A percentile compares a stretch with the other conserved stretches of the same genome.
phyloP scores from a whole-genome alignment of 2,888 invertebrate genomes.

The Epistrophe grossulariae region DNA sequence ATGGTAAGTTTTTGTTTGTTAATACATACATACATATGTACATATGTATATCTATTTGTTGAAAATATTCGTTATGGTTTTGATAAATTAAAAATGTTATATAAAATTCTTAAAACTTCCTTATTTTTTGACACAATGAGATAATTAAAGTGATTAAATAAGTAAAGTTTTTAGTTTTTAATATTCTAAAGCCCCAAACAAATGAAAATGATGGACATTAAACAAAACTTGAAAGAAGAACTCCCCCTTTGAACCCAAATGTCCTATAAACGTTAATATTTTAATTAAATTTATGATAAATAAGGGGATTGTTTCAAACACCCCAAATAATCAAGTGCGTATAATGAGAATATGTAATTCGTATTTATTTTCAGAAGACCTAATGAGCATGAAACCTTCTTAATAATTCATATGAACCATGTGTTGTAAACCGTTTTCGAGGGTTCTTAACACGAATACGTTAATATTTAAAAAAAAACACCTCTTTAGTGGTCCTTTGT shows the following conservation, averaged over 20 bases:
- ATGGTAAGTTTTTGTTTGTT: conserved; percentile 60
- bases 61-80: conserved; percentile 61
- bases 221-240: neutral
- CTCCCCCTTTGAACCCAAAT: neutral
- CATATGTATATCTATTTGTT: neutral
- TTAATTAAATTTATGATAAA: conserved; percentile 9
- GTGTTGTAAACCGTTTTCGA: conserved; percentile 54
- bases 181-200: neutral
- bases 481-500: neutral
- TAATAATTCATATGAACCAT: conserved; percentile 64
- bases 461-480: conserved; percentile 18
- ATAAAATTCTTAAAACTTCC: too few relatives aligned
- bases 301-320: conserved; percentile 24
- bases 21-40: neutral
- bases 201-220: too few relatives aligned
- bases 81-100: conserved; percentile 32
- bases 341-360: conserved; percentile 21
- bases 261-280: conserved; percentile 14
- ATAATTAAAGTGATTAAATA: too few relatives aligned
- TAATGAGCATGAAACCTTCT: conserved; percentile 53
- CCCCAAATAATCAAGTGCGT: conserved; percentile 35
- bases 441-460: conserved; percentile 13
- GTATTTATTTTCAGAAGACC: conserved; percentile 57
- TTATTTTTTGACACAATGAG: too few relatives aligned
- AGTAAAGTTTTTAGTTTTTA: too few relatives aligned